Evolutionary conservation across 2,113 vertebrate species (phyloP), one percentile per base, ranked within the genome.

Genomic region (Gadus chalcogrammus): DNA sequence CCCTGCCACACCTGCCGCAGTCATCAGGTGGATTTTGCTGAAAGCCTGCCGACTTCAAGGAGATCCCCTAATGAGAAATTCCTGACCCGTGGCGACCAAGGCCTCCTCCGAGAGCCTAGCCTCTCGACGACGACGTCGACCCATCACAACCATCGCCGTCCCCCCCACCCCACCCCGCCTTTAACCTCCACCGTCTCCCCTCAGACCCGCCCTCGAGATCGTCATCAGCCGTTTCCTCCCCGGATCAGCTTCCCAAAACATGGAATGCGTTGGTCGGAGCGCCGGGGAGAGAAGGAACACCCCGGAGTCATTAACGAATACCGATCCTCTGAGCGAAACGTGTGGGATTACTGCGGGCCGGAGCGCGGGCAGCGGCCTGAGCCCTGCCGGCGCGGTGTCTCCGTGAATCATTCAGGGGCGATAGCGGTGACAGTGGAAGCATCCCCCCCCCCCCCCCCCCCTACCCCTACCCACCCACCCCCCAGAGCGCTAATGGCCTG

Each of bases 21-120:
- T 78, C 85, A 84, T 62, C 68, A 35, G 85, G 84, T 95, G 15
- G 91, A 94, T 94, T 96, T 93, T 94, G 59, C 68, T 78, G 80
- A 64, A 72, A 80, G 79, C 80, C 79, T 73, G 83, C 78, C 83
- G 86, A 85, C 91, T 93, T 96, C 94, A 95, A 94, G 93, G 93
- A 90, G 90, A 92, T 82, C 76, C 65, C 78, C 78, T 89, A 91
- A 94, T 93, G 90, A 94, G 86, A 93, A 94, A 94, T 93, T 90
- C 83, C 91, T 91, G 83, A 85, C 91, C 88, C 87, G 85, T 35
- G 87, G 89, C 81, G 87, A 73, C 76, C 86, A 91, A 93, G 90
- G 80, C 83, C 89, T 90, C 73, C 74, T 64, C 64, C 65, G 48
- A 77, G 85, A 63, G 85, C 87, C 62, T 77, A 69, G 75, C 80